phyloP scores from a whole-genome alignment of 2,888 invertebrate genomes.

The Agrotis ipsilon region DNA sequence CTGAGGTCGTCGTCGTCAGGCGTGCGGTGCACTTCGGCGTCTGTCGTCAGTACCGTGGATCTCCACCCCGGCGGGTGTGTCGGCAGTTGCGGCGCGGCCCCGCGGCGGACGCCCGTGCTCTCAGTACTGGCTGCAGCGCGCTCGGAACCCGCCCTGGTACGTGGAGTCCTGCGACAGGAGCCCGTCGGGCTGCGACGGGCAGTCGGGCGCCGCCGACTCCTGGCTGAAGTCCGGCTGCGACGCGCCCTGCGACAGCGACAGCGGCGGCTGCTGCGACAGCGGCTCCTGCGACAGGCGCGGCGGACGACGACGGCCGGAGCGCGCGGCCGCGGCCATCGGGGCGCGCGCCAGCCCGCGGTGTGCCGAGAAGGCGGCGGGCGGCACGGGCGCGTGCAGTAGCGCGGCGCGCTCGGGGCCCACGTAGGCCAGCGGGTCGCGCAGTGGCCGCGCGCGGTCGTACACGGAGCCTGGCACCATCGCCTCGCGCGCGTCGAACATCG shows the following conservation, averaged over 20 bases:
- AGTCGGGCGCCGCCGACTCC: constrained; percentile 96
- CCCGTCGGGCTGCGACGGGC: constrained; percentile 98
- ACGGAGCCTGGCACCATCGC: constrained; percentile 98
- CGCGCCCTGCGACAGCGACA: constrained; percentile 94
- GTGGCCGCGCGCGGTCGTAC: constrained; percentile 95
- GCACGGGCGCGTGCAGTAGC: constrained; percentile 95
- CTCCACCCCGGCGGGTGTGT: constrained; percentile 72
- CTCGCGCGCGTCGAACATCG: constrained; percentile 99
- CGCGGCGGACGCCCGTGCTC: constrained; percentile 93
- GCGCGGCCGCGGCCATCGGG: constrained; percentile 88
- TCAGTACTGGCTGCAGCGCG: constrained; percentile 94
- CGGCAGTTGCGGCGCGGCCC: constrained; percentile 89
- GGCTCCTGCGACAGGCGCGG: constrained; percentile 93
- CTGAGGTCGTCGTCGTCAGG: constrained; percentile 63
- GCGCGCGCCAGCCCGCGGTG: constrained; percentile 95
- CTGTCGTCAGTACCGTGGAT: constrained; percentile 74
- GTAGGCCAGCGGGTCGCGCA: constrained; percentile 98
- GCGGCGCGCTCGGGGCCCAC: constrained; percentile 96
- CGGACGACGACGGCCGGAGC: constrained; percentile 80
- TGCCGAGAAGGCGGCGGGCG: constrained; percentile 98
- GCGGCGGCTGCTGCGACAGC: constrained; percentile 93
- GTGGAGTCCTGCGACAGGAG: constrained; percentile 98
- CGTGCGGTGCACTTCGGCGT: constrained; percentile 69
- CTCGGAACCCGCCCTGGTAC: constrained; percentile 94
- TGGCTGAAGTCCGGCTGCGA: constrained; percentile 94